Evolutionary conservation across 2,888 invertebrate species (phyloP).

Genomic region (Oscheius sp.): DNA sequence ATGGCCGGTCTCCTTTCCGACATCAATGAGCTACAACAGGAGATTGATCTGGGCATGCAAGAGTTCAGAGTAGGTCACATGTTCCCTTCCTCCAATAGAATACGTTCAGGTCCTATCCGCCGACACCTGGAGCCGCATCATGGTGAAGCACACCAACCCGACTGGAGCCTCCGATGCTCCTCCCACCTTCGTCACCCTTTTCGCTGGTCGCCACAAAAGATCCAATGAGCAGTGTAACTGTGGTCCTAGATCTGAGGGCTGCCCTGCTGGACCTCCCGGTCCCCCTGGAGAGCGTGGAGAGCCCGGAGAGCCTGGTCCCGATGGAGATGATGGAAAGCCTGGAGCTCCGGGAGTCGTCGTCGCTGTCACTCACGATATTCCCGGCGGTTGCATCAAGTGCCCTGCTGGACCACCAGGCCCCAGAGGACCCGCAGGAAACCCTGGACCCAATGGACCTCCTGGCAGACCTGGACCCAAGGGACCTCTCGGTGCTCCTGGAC

Average conservation of each 20-base stretch:
- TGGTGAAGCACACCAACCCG: slow-evolving; percentile 56
- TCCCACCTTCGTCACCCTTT: slow-evolving; percentile 58
- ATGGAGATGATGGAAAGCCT: slow-evolving; percentile 59
- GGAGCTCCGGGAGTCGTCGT: slow-evolving; percentile 61
- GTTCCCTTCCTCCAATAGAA: neutral
- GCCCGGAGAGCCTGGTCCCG: slow-evolving; percentile 52
- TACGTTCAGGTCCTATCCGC: slow-evolving; percentile 49
- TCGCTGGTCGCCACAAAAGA: slow-evolving; percentile 56
- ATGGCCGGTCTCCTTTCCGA: slow-evolving; percentile 49
- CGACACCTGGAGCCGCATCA: slow-evolving; percentile 60
- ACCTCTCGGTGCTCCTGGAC: slow-evolving; percentile 53
- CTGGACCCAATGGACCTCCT: slow-evolving; percentile 53
- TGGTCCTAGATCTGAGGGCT: slow-evolving; percentile 57
- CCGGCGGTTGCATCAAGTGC: slow-evolving; percentile 62
- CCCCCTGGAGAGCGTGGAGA: slow-evolving; percentile 52
- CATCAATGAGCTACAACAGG: slow-evolving; percentile 51
- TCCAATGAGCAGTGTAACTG: slow-evolving; percentile 61
- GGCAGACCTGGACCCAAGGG: slow-evolving; percentile 52
- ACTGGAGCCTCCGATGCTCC: slow-evolving; percentile 49
- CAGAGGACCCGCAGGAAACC: slow-evolving; percentile 49
- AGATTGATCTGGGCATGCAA: slow-evolving; percentile 55
- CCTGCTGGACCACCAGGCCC: slow-evolving; percentile 58
- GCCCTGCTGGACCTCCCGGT: slow-evolving; percentile 66
- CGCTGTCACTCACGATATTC: slow-evolving; percentile 61
- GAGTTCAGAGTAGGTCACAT: slow-evolving; percentile 54